These are phyloP conservation scores for Yoshiicerus persimilis DNA, from an alignment of 1,140 invertebrate species.

Conservation along the genomic window DNA sequence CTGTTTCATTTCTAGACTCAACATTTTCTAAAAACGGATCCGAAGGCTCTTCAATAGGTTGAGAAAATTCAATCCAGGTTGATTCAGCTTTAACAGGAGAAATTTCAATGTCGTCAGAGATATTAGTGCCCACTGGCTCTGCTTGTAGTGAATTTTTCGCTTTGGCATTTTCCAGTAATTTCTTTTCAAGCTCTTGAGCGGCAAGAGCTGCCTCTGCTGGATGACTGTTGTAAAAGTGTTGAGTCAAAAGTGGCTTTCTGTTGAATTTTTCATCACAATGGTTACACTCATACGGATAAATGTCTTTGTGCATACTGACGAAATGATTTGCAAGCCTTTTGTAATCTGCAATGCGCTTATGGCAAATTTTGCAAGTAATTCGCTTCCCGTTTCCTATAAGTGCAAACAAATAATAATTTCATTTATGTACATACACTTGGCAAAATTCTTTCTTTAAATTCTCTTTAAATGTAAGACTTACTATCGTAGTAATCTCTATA, in stretches of 20 bases:
- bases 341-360: not conserved
- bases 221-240: not conserved
- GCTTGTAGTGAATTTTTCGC: not conserved
- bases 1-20: not conserved
- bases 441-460: not conserved
- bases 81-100: not conserved
- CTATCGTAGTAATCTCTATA: not conserved
- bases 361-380: not conserved
- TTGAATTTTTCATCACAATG: not conserved
- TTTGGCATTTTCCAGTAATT: not conserved
- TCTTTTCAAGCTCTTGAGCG: not conserved
- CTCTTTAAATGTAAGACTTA: not conserved
- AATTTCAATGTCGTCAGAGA: not conserved
- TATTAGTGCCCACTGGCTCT: not conserved
- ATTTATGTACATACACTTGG: not conserved
- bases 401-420: not conserved
- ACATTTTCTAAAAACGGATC: not conserved
- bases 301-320: not conserved
- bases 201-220: not conserved
- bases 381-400: not conserved
- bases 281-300: not conserved
- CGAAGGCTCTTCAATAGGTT: not conserved
- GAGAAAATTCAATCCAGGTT: not conserved
- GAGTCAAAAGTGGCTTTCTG: not conserved
- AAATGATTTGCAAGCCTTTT: not conserved